Percentiles rank a stretch among this genome's conserved stretches.
Conservation (phyloP, 2,888 invertebrate genomes). For the Linyphia triangularis region DNA sequence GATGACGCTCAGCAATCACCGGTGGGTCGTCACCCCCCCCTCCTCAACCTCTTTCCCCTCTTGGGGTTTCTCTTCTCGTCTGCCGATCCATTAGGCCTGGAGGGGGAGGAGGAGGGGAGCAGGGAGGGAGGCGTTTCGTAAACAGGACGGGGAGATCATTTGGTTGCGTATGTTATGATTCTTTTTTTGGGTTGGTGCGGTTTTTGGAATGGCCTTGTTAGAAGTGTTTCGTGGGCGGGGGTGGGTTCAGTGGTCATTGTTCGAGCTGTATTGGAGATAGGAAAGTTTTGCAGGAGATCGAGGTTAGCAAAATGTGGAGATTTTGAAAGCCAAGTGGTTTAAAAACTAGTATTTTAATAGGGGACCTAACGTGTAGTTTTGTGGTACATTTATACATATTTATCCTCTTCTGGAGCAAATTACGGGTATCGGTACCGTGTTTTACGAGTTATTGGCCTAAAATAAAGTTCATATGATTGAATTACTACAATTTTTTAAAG, state of each 20-base stretch:
- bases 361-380: too few species aligned
- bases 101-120: neutral
- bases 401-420: too few species aligned
- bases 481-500: too few species aligned
- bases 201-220: neutral
- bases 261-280: neutral
- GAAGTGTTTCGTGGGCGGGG: neutral
- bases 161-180: neutral
- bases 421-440: too few species aligned
- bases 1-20: slow-evolving; percentile 74
- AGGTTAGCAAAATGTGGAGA: too few species aligned
- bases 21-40: slow-evolving; percentile 36
- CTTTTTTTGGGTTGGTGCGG: neutral
- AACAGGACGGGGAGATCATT: neutral
- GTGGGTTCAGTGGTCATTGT: neutral
- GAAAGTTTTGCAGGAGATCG: neutral
- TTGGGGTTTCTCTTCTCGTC: slow-evolving; percentile 31
- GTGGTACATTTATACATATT: too few species aligned
- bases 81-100: slow-evolving; percentile 67
- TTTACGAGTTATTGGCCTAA: too few species aligned
- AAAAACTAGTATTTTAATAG: too few species aligned
- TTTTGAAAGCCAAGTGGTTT: too few species aligned
- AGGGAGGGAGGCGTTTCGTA: neutral
- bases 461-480: too few species aligned
- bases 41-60: slow-evolving; percentile 5